A percentile compares a stretch with the other conserved stretches of the same genome.
phyloP scores from a whole-genome alignment of 2,888 invertebrate genomes.

The Agrochola macilenta region DNA sequence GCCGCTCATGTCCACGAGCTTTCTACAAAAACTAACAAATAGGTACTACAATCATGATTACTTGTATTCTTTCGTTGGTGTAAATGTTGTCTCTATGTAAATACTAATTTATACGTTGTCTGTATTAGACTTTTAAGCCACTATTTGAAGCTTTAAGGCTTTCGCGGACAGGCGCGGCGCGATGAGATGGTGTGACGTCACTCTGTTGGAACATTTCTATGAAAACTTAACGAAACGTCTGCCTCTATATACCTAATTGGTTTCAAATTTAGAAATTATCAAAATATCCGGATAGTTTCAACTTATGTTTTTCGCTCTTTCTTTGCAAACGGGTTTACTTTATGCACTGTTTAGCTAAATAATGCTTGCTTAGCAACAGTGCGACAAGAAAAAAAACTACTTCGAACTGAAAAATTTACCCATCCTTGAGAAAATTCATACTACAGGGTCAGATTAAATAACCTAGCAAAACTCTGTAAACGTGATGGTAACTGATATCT shows the following conservation, averaged over 20 bases:
- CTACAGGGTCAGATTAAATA: too few species aligned
- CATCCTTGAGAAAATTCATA: neutral
- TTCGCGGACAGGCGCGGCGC: too few species aligned
- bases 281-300: neutral
- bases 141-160: too few species aligned
- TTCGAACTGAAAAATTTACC: neutral
- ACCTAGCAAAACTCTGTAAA: too few species aligned
- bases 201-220: too few species aligned
- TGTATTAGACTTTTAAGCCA: neutral
- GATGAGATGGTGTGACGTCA: too few species aligned
- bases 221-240: too few species aligned
- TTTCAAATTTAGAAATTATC: too few species aligned
- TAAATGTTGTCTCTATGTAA: neutral
- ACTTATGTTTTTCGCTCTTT: too few species aligned
- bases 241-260: too few species aligned
- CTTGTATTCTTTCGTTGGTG: constrained; percentile 18
- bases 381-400: too few species aligned
- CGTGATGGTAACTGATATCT: neutral
- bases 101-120: neutral
- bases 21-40: constrained; percentile 54
- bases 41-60: constrained; percentile 45
- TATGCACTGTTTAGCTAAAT: neutral
- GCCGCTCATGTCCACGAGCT: constrained; percentile 29
- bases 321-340: neutral
- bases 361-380: neutral